A percentile compares a stretch with the other conserved stretches of the same genome.
These are phyloP conservation scores for Aphrocallistes beatrix DNA, from an alignment of 37 sponge, comb jelly and placozoan genomes.

Conservation along the genomic window DNA sequence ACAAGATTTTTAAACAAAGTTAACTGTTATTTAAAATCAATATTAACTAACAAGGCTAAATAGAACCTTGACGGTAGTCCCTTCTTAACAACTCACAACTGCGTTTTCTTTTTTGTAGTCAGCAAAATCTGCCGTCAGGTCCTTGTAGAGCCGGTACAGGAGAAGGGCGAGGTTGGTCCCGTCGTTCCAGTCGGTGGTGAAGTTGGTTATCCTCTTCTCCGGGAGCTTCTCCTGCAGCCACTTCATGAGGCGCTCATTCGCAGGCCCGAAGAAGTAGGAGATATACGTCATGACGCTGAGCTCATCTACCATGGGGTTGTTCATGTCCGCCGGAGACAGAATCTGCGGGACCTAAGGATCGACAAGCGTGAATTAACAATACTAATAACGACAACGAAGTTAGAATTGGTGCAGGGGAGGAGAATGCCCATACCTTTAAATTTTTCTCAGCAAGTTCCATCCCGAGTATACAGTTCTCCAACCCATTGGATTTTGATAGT, in stretches of 20 bases:
- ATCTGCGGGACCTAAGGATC: constrained; percentile 37
- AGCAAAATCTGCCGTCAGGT: constrained; percentile 40
- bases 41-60: not conserved
- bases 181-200: constrained; percentile 72
- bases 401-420: not conserved
- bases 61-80: not conserved
- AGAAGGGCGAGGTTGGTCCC: constrained; percentile 69
- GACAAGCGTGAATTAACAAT: not conserved
- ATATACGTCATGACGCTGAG: constrained; percentile 84
- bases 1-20: not conserved
- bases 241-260: constrained; percentile 40
- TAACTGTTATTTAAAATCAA: not conserved
- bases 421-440: constrained; percentile 10
- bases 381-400: too few species aligned
- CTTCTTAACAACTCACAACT: constrained; percentile 2
- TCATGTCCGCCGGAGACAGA: constrained; percentile 49
- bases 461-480: constrained; percentile 60
- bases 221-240: constrained; percentile 67
- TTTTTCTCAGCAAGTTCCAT: constrained; percentile 62
- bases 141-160: constrained; percentile 38
- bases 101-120: constrained; percentile 39
- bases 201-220: constrained; percentile 50
- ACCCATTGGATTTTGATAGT: constrained; percentile 33
- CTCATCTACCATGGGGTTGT: constrained; percentile 57
- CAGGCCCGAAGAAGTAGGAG: constrained; percentile 63